Percentiles rank a stretch among this genome's conserved stretches.
These are phyloP conservation scores for Cantharis rustica DNA, from an alignment of 2,888 invertebrate species.

Conservation along the genomic window DNA sequence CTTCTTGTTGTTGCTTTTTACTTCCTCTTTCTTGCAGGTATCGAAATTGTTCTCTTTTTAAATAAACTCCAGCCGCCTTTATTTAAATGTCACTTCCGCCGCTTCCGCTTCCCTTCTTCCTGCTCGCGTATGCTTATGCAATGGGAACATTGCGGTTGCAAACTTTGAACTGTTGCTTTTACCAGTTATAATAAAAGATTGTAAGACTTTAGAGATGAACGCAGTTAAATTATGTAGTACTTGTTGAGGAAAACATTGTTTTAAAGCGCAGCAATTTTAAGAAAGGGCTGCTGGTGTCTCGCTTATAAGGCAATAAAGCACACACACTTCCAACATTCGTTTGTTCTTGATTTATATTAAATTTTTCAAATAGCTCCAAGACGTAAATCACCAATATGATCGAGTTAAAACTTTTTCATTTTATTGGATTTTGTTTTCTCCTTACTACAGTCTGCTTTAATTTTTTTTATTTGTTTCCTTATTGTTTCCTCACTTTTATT, in stretches of 20 bases:
- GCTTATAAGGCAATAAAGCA: slow-evolving; percentile 2
- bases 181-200: slow-evolving; percentile 24
- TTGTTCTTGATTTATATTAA: slow-evolving; percentile 2
- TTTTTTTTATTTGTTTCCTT: neutral
- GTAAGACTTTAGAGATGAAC: slow-evolving; percentile 27
- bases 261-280: slow-evolving; percentile 2
- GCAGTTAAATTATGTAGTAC: slow-evolving; percentile 28
- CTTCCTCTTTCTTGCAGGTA: slow-evolving; percentile 12
- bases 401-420: neutral
- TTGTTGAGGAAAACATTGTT: slow-evolving; percentile 24
- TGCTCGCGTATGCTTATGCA: slow-evolving; percentile 11
- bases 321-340: neutral
- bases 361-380: slow-evolving; percentile 2
- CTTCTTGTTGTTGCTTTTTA: slow-evolving; percentile 10
- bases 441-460: neutral
- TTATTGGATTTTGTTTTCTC: neutral
- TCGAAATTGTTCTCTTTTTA: slow-evolving; percentile 18
- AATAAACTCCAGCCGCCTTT: slow-evolving; percentile 18
- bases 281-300: neutral
- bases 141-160: slow-evolving; percentile 8
- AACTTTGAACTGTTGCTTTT: slow-evolving; percentile 31
- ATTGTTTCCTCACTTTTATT: neutral
- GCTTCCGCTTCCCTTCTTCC: slow-evolving; percentile 18
- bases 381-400: neutral
- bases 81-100: slow-evolving; percentile 20